Evolutionary conservation across 2,888 invertebrate species (phyloP).

Genomic region (Tineola bisselliella): DNA sequence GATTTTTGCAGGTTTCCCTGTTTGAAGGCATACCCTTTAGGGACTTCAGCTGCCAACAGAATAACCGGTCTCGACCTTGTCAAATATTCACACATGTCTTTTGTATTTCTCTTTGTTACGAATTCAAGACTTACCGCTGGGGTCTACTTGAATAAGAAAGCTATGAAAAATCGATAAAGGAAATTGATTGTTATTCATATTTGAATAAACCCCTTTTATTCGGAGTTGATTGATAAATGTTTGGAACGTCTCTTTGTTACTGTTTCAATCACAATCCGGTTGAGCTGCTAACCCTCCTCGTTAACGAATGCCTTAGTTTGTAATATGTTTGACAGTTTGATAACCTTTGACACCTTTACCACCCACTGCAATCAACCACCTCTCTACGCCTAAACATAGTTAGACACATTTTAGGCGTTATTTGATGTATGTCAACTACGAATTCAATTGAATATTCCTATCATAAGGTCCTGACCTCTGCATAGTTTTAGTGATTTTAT

Average conservation of each 20-base stretch:
- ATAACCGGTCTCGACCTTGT: conserved; percentile 3
- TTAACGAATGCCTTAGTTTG: too few relatives aligned
- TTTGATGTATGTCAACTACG: too few relatives aligned
- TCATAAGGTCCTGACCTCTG: too few relatives aligned
- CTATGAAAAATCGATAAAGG: conserved; percentile 6
- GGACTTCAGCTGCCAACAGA: neutral
- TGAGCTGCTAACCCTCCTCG: too few relatives aligned
- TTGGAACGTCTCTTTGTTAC: neutral
- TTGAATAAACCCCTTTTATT: neutral
- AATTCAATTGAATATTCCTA: too few relatives aligned
- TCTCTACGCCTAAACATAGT: too few relatives aligned
- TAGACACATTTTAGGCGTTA: too few relatives aligned
- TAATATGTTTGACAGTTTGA: too few relatives aligned
- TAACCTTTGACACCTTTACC: too few relatives aligned
- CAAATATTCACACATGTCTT: conserved; percentile 12
- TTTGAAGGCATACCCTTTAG: conserved; percentile 1
- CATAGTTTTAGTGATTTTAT: too few relatives aligned
- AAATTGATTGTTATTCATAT: conserved; percentile 3
- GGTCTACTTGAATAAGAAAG: neutral
- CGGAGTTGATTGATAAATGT: neutral
- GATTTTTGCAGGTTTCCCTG: neutral
- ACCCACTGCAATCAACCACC: too few relatives aligned
- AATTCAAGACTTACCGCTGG: conserved; percentile 5
- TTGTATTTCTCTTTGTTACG: conserved; percentile 3
- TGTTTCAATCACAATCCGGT: neutral